Evolutionary conservation across 1,140 invertebrate genomes (phyloP).

Genomic region (Rhizoglyphus robini): DNA sequence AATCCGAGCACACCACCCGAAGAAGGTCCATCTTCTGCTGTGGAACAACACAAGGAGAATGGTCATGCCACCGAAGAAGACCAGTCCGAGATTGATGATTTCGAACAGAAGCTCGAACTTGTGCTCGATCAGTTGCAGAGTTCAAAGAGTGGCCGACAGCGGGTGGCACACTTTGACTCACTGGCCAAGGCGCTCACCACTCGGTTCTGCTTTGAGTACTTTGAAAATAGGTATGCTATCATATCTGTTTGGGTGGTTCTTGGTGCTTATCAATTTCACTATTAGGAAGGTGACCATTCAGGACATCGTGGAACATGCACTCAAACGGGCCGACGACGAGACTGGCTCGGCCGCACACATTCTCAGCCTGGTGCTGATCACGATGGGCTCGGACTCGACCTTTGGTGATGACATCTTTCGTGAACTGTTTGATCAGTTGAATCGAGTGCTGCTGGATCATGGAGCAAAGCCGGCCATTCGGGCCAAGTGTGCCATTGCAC

Average conservation of each 20-base stretch:
- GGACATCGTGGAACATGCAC: constrained; percentile 60
- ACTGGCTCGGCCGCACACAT: constrained; percentile 62
- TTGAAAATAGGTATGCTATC: constrained; percentile 57
- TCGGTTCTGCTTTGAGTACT: too few relatives aligned
- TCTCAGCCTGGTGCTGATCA: constrained; percentile 56
- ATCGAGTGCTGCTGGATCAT: constrained; percentile 45
- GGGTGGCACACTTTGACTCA: too few relatives aligned
- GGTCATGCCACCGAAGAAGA: too few relatives aligned
- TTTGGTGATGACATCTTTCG: too few relatives aligned
- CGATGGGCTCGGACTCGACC: too few relatives aligned
- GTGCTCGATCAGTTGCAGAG: too few relatives aligned
- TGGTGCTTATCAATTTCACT: constrained; percentile 32
- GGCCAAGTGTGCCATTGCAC: constrained; percentile 64
- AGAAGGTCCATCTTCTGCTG: too few relatives aligned
- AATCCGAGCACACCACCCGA: too few relatives aligned
- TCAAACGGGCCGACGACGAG: constrained; percentile 65
- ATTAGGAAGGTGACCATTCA: constrained; percentile 56
- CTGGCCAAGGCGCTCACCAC: too few relatives aligned
- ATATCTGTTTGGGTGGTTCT: constrained; percentile 66
- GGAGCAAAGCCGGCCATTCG: constrained; percentile 44
- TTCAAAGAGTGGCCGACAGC: constrained; percentile 57
- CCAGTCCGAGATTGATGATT: too few relatives aligned
- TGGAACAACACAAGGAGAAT: too few relatives aligned
- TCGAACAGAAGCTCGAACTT: too few relatives aligned
- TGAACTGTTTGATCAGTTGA: constrained; percentile 43